These are phyloP conservation scores for Acanthurus lineatus DNA, from an alignment of 2,797 vertebrate genomes.

Conservation along the genomic window DNA sequence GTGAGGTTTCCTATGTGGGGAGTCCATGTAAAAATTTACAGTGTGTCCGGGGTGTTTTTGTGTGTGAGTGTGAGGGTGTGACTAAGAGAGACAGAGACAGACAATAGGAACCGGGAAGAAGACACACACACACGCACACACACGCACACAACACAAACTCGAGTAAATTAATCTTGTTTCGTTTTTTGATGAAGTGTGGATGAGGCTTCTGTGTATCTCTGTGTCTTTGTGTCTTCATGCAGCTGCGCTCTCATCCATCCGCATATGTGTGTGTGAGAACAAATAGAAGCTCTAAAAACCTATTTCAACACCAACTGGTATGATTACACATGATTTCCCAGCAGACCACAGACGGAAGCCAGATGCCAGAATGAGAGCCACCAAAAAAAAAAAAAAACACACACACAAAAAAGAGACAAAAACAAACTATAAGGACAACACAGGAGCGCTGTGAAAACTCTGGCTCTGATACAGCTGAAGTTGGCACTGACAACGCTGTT, in stretches of 20 bases:
- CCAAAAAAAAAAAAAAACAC: no score
- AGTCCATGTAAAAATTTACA: background rate
- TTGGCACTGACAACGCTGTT: slow-evolving; percentile 1
- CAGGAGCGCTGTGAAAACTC: slow-evolving; percentile 1
- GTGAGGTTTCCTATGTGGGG: slow-evolving; percentile 7
- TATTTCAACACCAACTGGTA: slow-evolving; percentile 42
- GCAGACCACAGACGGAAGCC: slow-evolving; percentile 14
- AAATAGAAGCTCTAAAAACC: slow-evolving; percentile 24
- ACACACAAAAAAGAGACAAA: slow-evolving; percentile 2
- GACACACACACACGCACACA: background rate
- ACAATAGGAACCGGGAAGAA: background rate
- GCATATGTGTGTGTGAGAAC: background rate
- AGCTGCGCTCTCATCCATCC: slow-evolving; percentile 1
- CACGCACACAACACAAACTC: background rate
- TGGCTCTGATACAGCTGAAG: background rate
- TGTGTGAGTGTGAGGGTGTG: background rate
- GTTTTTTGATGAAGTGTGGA: background rate
- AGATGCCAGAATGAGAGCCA: slow-evolving; percentile 10
- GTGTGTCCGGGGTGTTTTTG: background rate
- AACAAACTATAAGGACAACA: slow-evolving; percentile 14
- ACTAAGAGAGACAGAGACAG: background rate
- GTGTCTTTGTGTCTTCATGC: slow-evolving; percentile 9
- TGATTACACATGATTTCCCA: slow-evolving; percentile 47
- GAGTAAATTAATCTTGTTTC: slow-evolving; percentile 13
- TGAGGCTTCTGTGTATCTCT: background rate